A percentile compares a stretch with the other conserved stretches of the same genome.
These are phyloP conservation scores for Trichacis sp. DNA, from an alignment of 2,888 invertebrate genomes.

Conservation along the genomic window DNA sequence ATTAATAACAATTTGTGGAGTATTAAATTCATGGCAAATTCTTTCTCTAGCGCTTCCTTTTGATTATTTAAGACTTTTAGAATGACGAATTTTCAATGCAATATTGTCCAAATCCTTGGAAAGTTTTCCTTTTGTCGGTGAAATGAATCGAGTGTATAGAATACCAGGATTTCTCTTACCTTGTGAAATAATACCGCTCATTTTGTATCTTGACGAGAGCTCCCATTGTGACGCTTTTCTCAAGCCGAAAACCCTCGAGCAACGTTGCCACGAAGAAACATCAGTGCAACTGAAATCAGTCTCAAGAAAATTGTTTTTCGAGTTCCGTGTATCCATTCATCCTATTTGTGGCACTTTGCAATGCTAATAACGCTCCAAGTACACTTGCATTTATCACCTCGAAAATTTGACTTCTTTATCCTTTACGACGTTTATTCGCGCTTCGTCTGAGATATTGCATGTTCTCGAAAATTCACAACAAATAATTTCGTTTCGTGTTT, in stretches of 20 bases:
- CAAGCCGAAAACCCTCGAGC: neutral
- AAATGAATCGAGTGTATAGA: too few relatives aligned
- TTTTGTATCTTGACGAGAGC: neutral
- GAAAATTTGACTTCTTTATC: neutral
- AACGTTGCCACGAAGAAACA: too few relatives aligned
- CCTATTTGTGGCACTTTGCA: neutral
- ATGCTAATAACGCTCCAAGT: neutral
- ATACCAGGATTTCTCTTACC: too few relatives aligned
- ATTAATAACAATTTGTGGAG: too few relatives aligned
- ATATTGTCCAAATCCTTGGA: too few relatives aligned
- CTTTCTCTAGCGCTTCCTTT: too few relatives aligned
- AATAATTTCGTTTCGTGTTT: neutral
- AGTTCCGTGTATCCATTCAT: neutral
- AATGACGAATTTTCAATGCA: too few relatives aligned
- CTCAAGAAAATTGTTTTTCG: neutral
- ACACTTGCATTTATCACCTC: neutral
- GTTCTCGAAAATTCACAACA: neutral
- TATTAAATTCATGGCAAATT: too few relatives aligned
- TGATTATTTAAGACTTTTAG: too few relatives aligned
- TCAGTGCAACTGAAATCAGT: neutral
- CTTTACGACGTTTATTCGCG: neutral
- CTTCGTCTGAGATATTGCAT: neutral
- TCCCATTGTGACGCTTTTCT: neutral
- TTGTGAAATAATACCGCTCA: neutral
- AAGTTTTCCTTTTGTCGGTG: too few relatives aligned